A percentile compares a stretch with the other conserved stretches of the same genome.
Evolutionary conservation across 1,140 invertebrate genomes (phyloP).

Genomic region (Drosophila simulans): DNA sequence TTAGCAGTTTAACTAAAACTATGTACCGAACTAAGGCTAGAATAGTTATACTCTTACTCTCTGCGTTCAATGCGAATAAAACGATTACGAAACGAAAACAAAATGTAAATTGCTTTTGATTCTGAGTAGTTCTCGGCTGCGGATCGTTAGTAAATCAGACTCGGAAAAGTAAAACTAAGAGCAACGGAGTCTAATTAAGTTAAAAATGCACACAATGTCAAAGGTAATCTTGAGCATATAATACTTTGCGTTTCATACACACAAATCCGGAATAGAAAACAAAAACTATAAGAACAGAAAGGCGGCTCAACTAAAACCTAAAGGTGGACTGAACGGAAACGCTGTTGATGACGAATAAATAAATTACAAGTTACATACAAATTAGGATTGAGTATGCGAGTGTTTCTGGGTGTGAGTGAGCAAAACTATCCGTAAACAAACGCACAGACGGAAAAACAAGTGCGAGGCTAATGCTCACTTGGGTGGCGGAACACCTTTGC

Average conservation of each 20-base stretch:
- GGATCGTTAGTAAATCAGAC: conserved; percentile 39
- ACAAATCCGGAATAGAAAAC: conserved; percentile 32
- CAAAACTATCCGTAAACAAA: conserved; percentile 63
- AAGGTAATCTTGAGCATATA: conserved; percentile 71
- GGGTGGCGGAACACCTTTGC: conserved; percentile 12
- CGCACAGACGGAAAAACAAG: conserved; percentile 61
- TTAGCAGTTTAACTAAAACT: conserved; percentile 51
- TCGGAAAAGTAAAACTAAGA: conserved; percentile 23
- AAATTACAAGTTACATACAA: conserved; percentile 76
- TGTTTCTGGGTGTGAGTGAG: conserved; percentile 43
- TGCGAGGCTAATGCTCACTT: conserved; percentile 66
- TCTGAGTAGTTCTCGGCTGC: conserved; percentile 61
- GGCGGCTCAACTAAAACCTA: conserved; percentile 25
- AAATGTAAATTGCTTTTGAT: conserved; percentile 74
- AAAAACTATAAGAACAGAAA: conserved; percentile 17
- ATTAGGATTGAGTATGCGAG: conserved; percentile 69
- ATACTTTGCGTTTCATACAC: conserved; percentile 65
- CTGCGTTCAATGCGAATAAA: conserved; percentile 34
- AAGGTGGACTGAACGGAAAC: conserved; percentile 17
- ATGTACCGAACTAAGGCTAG: conserved; percentile 58
- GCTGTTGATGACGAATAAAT: conserved; percentile 57
- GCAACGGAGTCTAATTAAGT: conserved; percentile 49
- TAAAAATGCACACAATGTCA: conserved; percentile 64
- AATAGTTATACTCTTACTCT: conserved; percentile 49
- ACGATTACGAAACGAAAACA: conserved; percentile 34